Evolutionary conservation across 2,797 vertebrate species (phyloP).

Genomic region (Botia kubotai): DNA sequence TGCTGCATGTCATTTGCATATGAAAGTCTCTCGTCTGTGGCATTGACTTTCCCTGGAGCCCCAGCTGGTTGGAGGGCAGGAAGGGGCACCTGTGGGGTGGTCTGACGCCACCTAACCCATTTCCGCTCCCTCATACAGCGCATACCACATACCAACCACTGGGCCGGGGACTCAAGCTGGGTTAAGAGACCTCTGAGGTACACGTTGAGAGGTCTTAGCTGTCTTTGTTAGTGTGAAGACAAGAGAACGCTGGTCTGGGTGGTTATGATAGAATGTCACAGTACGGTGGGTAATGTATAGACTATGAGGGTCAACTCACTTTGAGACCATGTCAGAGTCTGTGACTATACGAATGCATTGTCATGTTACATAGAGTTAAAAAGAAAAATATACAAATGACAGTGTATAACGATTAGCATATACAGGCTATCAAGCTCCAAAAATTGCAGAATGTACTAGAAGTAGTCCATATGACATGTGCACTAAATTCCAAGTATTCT

Average conservation of each 20-base stretch:
- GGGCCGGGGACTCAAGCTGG: constrained; percentile 11
- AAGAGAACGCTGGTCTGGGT: neutral
- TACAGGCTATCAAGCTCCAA: no score
- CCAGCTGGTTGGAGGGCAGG: constrained; percentile 9
- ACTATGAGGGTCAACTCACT: neutral
- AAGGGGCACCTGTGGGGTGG: constrained; percentile 29
- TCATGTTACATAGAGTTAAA: neutral
- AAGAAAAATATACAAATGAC: no score
- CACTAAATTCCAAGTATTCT: neutral
- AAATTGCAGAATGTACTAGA: neutral
- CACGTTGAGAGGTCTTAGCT: neutral
- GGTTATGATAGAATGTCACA: neutral
- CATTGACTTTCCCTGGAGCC: constrained; percentile 25
- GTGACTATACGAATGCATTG: neutral
- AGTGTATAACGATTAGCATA: no score
- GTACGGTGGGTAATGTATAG: neutral
- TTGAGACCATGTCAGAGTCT: neutral
- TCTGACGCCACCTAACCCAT: constrained; percentile 1
- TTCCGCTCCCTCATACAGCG: neutral
- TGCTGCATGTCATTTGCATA: constrained; percentile 55
- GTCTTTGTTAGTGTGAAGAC: constrained; percentile 9
- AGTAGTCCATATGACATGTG: neutral
- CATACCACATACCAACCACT: constrained; percentile 28
- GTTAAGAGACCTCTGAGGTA: neutral
- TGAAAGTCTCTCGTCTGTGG: constrained; percentile 41